These are phyloP conservation scores for Chelon auratus DNA, from an alignment of 2,797 vertebrate species.

Conservation along the genomic window DNA sequence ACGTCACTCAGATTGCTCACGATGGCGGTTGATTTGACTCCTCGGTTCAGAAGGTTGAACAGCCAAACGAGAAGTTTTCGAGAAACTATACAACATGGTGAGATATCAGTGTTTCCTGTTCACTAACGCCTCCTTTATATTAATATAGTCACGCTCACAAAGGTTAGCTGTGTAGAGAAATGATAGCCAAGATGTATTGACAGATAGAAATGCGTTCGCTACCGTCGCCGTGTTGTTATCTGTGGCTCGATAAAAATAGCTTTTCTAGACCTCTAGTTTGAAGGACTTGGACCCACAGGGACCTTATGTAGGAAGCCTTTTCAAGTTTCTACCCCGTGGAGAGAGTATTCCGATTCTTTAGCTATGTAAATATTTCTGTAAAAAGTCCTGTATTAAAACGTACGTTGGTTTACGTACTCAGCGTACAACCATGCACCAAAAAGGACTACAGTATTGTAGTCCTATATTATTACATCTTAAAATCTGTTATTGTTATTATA, in stretches of 20 bases:
- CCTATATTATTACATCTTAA: no score
- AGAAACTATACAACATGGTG: conserved; percentile 78
- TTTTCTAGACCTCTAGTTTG: background rate
- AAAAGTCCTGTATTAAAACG: no score
- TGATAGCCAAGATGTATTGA: background rate
- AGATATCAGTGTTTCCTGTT: background rate
- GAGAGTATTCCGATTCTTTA: background rate
- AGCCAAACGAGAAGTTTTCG: conserved; percentile 82
- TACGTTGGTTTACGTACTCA: no score
- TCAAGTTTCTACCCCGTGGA: background rate
- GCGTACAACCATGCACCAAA: no score
- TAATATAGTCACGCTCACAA: background rate
- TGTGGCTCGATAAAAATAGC: background rate
- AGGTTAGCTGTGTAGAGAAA: background rate
- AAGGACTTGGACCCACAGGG: background rate
- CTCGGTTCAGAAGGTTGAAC: conserved; percentile 83
- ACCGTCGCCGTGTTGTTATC: background rate
- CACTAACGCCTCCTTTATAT: fast-evolving
- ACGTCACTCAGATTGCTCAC: conserved; percentile 31
- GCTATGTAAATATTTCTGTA: background rate
- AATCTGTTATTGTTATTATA: no score
- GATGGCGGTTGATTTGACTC: conserved; percentile 90
- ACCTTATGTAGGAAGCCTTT: background rate
- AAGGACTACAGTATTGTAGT: no score
- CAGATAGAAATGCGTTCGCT: background rate